Conservation (phyloP, 2,113 vertebrate genomes). For the Glaucomys volans region DNA sequence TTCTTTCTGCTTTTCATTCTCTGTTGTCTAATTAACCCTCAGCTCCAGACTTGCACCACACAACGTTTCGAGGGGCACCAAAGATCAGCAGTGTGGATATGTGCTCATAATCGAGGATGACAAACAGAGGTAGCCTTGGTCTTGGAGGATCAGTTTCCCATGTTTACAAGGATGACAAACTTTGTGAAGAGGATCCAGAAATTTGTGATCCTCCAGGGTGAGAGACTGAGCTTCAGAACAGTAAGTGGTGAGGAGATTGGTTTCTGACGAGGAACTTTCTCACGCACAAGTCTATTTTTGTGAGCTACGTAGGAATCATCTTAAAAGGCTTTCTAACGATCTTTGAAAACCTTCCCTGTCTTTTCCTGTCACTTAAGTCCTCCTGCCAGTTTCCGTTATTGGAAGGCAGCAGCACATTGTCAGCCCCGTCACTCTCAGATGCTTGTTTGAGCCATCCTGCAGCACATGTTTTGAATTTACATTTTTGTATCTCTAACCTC, state of each 20-base stretch:
- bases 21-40: neutral
- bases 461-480: slow-evolving; percentile 43
- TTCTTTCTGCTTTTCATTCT: neutral
- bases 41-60: neutral
- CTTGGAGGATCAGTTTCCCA: neutral
- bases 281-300: neutral
- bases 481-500: neutral
- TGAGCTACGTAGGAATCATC: neutral
- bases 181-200: slow-evolving; percentile 23
- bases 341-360: slow-evolving; percentile 19
- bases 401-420: slow-evolving; percentile 5
- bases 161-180: neutral
- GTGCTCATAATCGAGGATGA: neutral
- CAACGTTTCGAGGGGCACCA: neutral
- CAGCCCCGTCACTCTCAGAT: neutral
- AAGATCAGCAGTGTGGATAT: neutral
- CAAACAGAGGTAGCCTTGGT: neutral
- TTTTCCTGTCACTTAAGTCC: slow-evolving; percentile 60
- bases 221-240: neutral
- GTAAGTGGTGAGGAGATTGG: neutral
- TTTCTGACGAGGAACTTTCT: slow-evolving; percentile 41
- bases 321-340: neutral
- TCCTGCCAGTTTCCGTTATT: slow-evolving; percentile 2
- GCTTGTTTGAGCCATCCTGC: slow-evolving; percentile 34
- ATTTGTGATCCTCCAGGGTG: neutral